Evolutionary conservation across 2,113 vertebrate genomes (phyloP), one percentile per base, ranked within the genome.

Genomic region (Haemorhous mexicanus): DNA sequence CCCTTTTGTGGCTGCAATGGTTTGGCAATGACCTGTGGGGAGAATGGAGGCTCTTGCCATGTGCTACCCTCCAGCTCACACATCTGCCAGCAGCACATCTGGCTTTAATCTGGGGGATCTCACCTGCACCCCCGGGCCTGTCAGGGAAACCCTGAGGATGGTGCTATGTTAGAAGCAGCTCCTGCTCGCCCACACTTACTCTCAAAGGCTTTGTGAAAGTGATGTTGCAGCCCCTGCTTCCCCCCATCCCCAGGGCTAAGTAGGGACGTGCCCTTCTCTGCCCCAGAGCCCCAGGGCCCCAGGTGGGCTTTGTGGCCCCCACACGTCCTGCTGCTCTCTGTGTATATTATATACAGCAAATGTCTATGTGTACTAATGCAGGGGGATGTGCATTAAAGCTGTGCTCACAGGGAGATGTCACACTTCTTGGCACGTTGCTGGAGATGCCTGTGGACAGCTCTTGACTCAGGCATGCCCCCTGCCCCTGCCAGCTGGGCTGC

Each of bases 101-200:
- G 39, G 53, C 41, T 56, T 66, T 69, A 67, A 28, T 24, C 50
- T 0, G 1, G 53, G 78, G 84, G 67, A 28, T 58, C 58, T 83
- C 5, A 3, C 68, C 63, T 69, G 61, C 52, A 53, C 24, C 46
- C 70, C 87, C 32, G 3, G 7, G 81, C 63, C 82, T 32, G 4
- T 26, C 19, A 30, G 89, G 93, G 88, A 96, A 95, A 72, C 87
- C 87, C 83, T 89, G 75, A 93, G 69, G 79, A 96, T 95, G 97
- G 97, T 97, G 97, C 97, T 96, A 91, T 9, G 56, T 92, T 90
- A 68, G 79, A 94, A 87, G 89, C 80, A 44, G 86, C 77, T 95
- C 94, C 93, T 89, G 84, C 79, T 93, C 3, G 0, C 55, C 53
- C 43, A 55, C 0, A 8, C 59, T 85, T 49, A 3, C 63, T 83